A percentile compares a stretch with the other conserved stretches of the same genome.
These are phyloP conservation scores for Neotoma lepida DNA, from an alignment of 2,113 vertebrate genomes.

Conservation along the genomic window DNA sequence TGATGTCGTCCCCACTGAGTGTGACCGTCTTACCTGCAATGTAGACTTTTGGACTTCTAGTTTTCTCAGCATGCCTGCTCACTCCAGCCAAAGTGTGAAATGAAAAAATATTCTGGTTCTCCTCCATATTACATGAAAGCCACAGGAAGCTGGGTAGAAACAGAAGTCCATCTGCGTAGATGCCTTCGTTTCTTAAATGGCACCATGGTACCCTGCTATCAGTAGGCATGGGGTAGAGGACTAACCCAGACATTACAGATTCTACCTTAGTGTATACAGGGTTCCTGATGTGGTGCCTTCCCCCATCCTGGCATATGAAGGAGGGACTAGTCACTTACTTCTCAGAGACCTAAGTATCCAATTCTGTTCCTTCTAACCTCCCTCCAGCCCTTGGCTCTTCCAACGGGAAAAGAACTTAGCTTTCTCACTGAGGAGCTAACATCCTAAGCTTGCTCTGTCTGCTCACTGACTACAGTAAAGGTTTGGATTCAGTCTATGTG, in stretches of 20 bases:
- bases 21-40: not conserved
- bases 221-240: not conserved
- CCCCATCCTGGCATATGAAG: not conserved
- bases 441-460: not conserved
- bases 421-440: not conserved
- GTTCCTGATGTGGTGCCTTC: not conserved
- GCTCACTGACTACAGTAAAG: not conserved
- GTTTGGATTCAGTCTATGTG: not conserved
- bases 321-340: not conserved
- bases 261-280: not conserved
- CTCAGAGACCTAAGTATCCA: not conserved
- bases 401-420: not conserved
- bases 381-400: not conserved
- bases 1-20: not conserved
- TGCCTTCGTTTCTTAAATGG: not conserved
- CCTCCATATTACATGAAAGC: not conserved
- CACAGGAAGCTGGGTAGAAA: not conserved
- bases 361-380: not conserved
- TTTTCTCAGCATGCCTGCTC: not conserved
- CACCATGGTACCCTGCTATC: not conserved
- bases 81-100: not conserved
- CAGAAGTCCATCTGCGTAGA: not conserved
- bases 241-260: not conserved
- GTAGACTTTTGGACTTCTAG: not conserved
- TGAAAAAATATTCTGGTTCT: not conserved